Evolutionary conservation across 2,797 vertebrate genomes (phyloP).

Genomic region (Esox lucius): DNA sequence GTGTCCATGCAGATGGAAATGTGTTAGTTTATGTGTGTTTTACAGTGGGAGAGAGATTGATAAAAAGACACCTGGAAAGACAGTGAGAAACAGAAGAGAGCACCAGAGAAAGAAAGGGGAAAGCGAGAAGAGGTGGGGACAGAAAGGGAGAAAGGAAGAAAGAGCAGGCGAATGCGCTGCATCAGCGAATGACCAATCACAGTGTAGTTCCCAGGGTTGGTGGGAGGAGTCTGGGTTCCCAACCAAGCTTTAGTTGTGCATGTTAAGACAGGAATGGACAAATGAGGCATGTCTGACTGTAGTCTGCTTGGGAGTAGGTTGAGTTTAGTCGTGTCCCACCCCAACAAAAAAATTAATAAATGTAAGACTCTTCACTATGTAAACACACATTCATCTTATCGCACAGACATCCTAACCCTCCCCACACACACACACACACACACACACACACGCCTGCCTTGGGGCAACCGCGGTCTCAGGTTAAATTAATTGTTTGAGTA

Average conservation of each 20-base stretch:
- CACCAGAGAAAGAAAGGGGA: background rate
- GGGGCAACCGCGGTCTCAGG: slow-evolving; percentile 28
- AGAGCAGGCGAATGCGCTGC: background rate
- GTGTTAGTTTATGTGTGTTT: slow-evolving; percentile 41
- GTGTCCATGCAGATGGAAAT: slow-evolving; percentile 27
- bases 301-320: slow-evolving; percentile 22
- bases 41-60: slow-evolving; percentile 9
- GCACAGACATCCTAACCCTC: slow-evolving; percentile 11
- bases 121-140: background rate
- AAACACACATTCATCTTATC: slow-evolving; percentile 69
- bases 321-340: slow-evolving; percentile 41
- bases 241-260: background rate
- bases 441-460: slow-evolving; percentile 18
- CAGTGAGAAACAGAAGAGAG: background rate
- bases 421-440: slow-evolving; percentile 11
- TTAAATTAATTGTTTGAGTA: slow-evolving; percentile 70
- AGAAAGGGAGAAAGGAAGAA: background rate
- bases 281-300: background rate
- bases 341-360: slow-evolving; percentile 30
- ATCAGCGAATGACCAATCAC: background rate
- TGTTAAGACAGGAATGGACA: slow-evolving; percentile 1
- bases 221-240: background rate
- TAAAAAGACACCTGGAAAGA: slow-evolving; percentile 12
- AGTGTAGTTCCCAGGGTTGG: too few relatives aligned
- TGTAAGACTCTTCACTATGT: slow-evolving; percentile 36